Evolutionary conservation across 2,113 vertebrate species (phyloP).

Genomic region (Tychaedon coryphoeus): DNA sequence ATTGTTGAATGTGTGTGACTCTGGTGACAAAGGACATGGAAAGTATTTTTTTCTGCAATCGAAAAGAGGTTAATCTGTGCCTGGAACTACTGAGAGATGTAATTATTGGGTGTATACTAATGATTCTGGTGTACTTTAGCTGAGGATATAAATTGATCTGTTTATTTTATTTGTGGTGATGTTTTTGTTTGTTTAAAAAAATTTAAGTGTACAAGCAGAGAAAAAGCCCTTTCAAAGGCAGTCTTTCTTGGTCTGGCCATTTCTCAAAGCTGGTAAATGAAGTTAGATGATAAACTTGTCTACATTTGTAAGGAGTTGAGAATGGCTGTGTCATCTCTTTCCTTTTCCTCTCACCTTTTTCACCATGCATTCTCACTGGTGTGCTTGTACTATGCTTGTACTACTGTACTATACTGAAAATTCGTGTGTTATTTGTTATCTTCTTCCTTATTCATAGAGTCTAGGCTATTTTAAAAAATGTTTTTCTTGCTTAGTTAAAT

Average conservation of each 20-base stretch:
- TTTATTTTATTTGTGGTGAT: background rate
- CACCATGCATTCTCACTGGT: background rate
- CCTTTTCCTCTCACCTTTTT: background rate
- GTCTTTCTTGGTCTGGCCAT: background rate
- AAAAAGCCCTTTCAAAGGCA: background rate
- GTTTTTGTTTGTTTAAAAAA: background rate
- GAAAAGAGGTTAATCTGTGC: background rate
- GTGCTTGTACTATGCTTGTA: background rate
- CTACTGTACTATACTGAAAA: background rate
- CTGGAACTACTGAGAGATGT: background rate
- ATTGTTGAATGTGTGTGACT: background rate
- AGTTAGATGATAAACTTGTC: background rate
- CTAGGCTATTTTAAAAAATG: background rate
- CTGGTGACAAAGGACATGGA: rapidly evolving
- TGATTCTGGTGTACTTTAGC: background rate
- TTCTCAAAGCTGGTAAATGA: background rate
- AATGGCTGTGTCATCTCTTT: background rate
- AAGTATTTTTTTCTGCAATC: background rate
- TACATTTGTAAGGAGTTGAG: background rate
- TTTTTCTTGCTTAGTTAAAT: background rate
- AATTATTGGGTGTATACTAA: background rate
- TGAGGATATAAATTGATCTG: background rate
- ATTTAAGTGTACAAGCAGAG: background rate
- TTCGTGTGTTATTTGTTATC: background rate
- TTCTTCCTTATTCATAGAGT: background rate